Percentiles rank a stretch among this genome's conserved stretches.
phyloP scores from a whole-genome alignment of 2,888 invertebrate species.

The Pogonocherus hispidulus region DNA sequence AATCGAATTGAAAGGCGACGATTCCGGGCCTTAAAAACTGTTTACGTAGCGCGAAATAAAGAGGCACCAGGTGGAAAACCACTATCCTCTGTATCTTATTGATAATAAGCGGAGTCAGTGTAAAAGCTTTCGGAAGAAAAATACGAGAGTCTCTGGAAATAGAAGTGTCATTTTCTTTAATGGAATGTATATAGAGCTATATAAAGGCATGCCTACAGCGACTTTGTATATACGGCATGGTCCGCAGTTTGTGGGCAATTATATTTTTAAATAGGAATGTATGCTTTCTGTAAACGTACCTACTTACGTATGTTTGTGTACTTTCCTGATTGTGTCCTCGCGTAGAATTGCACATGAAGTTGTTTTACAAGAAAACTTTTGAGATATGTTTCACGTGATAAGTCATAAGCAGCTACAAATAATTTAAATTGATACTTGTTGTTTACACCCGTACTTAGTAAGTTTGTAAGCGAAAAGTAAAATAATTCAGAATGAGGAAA shows the following conservation, averaged over 20 bases:
- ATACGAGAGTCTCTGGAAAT: slow-evolving; percentile 53
- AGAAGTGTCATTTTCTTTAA: slow-evolving; percentile 59
- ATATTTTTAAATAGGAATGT: slow-evolving; percentile 1
- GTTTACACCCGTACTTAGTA: too few relatives aligned
- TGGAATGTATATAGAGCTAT: slow-evolving; percentile 54
- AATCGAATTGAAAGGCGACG: slow-evolving; percentile 34
- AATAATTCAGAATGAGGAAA: too few relatives aligned
- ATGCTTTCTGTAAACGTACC: not conserved
- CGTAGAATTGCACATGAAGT: not conserved
- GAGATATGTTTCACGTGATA: not conserved
- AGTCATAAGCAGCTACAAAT: not conserved
- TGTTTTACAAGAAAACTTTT: not conserved
- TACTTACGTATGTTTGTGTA: not conserved
- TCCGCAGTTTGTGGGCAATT: not conserved
- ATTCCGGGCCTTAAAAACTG: slow-evolving; percentile 27
- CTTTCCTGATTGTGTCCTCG: not conserved
- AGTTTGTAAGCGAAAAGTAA: too few relatives aligned
- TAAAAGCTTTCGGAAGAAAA: slow-evolving; percentile 51
- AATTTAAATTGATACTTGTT: too few relatives aligned
- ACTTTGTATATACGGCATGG: not conserved
- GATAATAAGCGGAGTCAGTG: slow-evolving; percentile 55
- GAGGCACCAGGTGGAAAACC: slow-evolving; percentile 44
- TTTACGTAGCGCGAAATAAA: slow-evolving; percentile 33
- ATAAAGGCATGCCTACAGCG: slow-evolving; percentile 54
- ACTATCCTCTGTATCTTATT: slow-evolving; percentile 51